phyloP scores from a whole-genome alignment of 2,113 vertebrate genomes.

The Chlorodrepanis virens region DNA sequence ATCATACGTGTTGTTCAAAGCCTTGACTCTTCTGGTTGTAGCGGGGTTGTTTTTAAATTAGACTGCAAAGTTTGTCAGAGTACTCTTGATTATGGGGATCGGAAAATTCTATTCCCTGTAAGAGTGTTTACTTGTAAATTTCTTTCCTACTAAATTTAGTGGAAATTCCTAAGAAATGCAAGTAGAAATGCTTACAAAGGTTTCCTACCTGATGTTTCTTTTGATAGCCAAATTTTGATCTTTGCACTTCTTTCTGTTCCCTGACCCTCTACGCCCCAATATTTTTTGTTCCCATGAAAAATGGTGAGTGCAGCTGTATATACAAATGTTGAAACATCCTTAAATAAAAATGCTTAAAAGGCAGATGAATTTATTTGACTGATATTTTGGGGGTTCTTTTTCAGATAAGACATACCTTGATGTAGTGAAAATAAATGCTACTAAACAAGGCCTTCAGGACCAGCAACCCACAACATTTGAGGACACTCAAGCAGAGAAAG shows the following conservation, averaged over 20 bases:
- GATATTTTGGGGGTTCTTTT: background rate
- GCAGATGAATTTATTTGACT: background rate
- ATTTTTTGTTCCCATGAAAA: background rate
- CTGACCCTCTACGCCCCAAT: accelerated
- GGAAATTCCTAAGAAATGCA: background rate
- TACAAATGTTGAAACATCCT: background rate
- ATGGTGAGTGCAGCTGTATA: background rate
- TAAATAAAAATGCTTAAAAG: background rate
- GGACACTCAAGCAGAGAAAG: background rate
- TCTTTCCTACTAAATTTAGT: background rate
- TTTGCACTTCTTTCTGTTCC: background rate
- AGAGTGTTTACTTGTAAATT: background rate
- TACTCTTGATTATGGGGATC: background rate
- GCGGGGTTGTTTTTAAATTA: background rate
- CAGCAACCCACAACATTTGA: background rate
- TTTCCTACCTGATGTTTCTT: background rate
- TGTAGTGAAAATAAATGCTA: background rate
- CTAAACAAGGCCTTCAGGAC: background rate
- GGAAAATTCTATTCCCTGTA: background rate
- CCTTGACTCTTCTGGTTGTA: background rate
- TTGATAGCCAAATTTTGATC: background rate
- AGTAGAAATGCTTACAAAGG: background rate
- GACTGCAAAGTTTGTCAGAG: background rate
- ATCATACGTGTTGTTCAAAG: background rate
- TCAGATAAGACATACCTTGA: background rate